Evolutionary conservation across 2,113 vertebrate species (phyloP).

Genomic region (Bettongia penicillata): DNA sequence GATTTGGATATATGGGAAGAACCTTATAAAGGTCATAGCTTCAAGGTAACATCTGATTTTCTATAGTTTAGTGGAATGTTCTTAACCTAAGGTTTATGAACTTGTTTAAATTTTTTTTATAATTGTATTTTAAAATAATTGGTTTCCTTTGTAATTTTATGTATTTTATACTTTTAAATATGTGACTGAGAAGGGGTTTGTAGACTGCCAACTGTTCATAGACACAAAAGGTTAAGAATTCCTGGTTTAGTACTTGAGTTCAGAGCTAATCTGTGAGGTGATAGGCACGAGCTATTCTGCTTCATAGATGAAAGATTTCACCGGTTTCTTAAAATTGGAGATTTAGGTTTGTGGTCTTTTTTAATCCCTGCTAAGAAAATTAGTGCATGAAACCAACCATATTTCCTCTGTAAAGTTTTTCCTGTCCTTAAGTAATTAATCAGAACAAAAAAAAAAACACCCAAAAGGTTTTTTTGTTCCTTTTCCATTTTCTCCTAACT

Average conservation of each 20-base stretch:
- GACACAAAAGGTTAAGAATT: background rate
- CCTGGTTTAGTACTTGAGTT: background rate
- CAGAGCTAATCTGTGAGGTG: background rate
- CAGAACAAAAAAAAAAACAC: background rate
- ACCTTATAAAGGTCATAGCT: background rate
- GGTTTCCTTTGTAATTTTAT: background rate
- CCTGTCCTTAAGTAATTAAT: background rate
- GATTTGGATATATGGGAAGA: background rate
- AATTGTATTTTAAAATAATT: background rate
- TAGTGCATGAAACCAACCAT: background rate
- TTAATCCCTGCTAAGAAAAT: background rate
- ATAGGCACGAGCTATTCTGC: background rate
- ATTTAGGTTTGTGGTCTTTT: background rate
- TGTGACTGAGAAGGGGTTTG: background rate
- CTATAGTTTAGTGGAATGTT: background rate
- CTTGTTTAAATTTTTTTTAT: too few species aligned
- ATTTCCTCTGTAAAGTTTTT: background rate
- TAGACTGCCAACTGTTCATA: background rate
- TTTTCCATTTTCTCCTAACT: background rate
- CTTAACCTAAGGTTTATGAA: background rate
- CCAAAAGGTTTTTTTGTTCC: background rate
- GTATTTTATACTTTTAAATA: background rate
- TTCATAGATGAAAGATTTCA: background rate
- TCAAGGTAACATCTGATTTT: background rate
- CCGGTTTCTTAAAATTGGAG: background rate